Percentiles rank a stretch among this genome's conserved stretches.
phyloP scores from a whole-genome alignment of 2,113 vertebrate species.

The Alaudala cheleensis region DNA sequence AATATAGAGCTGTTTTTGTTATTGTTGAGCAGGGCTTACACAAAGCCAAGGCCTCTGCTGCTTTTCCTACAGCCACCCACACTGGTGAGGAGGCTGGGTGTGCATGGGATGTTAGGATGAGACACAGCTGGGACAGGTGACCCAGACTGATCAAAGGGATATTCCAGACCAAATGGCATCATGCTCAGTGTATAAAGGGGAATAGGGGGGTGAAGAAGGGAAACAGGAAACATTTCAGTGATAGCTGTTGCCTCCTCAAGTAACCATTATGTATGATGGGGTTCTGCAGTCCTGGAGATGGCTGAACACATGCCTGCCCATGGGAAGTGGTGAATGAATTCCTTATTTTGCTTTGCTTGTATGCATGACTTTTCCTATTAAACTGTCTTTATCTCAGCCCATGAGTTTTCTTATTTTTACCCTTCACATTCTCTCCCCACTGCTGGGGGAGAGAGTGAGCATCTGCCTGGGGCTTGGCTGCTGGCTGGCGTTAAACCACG shows the following conservation, averaged over 20 bases:
- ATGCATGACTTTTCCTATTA: rapidly evolving
- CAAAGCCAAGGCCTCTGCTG: neutral
- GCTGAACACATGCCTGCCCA: neutral
- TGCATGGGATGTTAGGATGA: rapidly evolving
- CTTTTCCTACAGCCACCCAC: neutral
- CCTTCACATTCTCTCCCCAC: neutral
- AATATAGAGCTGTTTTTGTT: neutral
- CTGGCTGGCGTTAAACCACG: neutral
- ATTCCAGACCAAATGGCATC: neutral
- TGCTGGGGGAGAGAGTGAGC: rapidly evolving
- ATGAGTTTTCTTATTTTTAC: rapidly evolving
- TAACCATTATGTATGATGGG: neutral
- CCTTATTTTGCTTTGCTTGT: neutral
- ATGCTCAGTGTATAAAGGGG: neutral
- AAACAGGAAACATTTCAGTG: neutral
- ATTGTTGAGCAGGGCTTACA: neutral
- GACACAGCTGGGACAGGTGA: neutral
- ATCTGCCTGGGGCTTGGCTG: neutral
- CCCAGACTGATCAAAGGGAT: neutral
- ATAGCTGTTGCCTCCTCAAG: neutral
- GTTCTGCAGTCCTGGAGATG: neutral
- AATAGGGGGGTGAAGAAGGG: neutral
- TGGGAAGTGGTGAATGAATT: neutral
- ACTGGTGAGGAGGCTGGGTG: neutral
- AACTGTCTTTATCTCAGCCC: neutral